These are phyloP conservation scores for Eudorcas thomsonii DNA, from an alignment of 2,113 vertebrate genomes.

Conservation along the genomic window DNA sequence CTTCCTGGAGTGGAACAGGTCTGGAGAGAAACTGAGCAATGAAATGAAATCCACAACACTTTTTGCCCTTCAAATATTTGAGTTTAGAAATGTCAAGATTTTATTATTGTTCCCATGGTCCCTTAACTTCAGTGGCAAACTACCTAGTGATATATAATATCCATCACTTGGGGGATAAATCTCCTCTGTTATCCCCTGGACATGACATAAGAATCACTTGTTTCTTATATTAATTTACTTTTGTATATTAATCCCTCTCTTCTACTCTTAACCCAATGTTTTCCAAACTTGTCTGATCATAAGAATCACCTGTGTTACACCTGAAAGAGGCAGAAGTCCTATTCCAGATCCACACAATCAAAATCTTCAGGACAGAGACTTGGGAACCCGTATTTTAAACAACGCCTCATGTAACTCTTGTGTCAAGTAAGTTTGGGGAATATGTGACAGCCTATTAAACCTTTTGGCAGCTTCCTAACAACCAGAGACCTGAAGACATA, in stretches of 20 bases:
- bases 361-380: background rate
- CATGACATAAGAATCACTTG: background rate
- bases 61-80: background rate
- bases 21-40: slow-evolving; percentile 1
- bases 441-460: background rate
- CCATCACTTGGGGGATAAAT: background rate
- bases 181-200: background rate
- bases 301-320: background rate
- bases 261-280: background rate
- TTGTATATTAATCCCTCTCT: background rate
- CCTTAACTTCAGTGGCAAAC: background rate
- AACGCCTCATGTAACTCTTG: background rate
- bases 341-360: background rate
- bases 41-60: background rate
- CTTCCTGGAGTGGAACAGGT: background rate
- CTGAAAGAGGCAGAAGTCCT: background rate
- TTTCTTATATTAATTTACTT: background rate
- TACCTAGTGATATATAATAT: background rate
- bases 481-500: background rate
- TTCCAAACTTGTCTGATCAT: background rate
- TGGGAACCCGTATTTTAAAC: background rate
- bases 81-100: background rate
- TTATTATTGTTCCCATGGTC: background rate
- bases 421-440: background rate
- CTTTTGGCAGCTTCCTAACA: background rate